Evolutionary conservation across 2,888 invertebrate genomes (phyloP).

Genomic region (Boloria selene): DNA sequence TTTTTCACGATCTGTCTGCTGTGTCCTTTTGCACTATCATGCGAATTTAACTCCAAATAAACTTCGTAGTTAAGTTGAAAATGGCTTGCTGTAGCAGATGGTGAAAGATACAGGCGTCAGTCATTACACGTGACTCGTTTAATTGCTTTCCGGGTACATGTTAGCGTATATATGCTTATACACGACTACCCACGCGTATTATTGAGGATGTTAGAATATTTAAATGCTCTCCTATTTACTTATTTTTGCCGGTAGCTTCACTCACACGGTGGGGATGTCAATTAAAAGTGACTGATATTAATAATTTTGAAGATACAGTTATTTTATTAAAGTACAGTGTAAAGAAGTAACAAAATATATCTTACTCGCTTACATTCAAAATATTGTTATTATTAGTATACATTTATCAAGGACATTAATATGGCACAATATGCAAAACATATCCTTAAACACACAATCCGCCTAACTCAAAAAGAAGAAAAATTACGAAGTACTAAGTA

Average conservation of each 20-base stretch:
- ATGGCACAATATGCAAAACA: too few relatives aligned
- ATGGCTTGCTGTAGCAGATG: not conserved
- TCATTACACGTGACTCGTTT: slow-evolving; percentile 66
- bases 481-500: too few relatives aligned
- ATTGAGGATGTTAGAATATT: not conserved
- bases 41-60: not conserved
- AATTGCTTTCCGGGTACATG: slow-evolving; percentile 61
- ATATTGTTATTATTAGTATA: too few relatives aligned
- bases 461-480: too few relatives aligned
- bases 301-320: too few relatives aligned
- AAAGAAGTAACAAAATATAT: too few relatives aligned
- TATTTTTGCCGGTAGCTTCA: not conserved
- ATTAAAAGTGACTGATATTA: too few relatives aligned
- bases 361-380: too few relatives aligned
- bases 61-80: not conserved
- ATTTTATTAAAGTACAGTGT: too few relatives aligned
- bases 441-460: too few relatives aligned
- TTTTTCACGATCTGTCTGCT: slow-evolving; percentile 37
- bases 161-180: slow-evolving; percentile 25
- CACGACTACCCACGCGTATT: not conserved
- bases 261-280: too few relatives aligned
- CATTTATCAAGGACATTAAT: too few relatives aligned
- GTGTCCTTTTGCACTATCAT: slow-evolving; percentile 17
- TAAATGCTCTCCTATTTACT: not conserved
- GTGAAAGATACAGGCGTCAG: slow-evolving; percentile 46